phyloP scores from a whole-genome alignment of 2,113 vertebrate genomes.

The Odontesthes bonariensis region DNA sequence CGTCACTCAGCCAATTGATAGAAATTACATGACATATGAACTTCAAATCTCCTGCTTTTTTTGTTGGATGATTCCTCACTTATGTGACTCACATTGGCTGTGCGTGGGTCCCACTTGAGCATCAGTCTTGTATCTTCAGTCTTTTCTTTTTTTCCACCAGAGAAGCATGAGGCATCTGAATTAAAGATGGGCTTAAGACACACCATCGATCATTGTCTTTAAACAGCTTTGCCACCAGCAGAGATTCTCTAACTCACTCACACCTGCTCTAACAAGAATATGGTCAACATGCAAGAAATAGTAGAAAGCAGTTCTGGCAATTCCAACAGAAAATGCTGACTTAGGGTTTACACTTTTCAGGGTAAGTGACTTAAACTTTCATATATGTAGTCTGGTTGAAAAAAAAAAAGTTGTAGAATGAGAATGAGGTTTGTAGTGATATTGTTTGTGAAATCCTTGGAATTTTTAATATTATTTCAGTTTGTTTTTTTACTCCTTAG shows the following conservation, averaged over 20 bases:
- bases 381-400: no score
- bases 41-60: conserved; percentile 39
- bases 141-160: conserved; percentile 50
- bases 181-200: conserved; percentile 70
- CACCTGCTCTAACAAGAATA: conserved; percentile 35
- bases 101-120: conserved; percentile 49
- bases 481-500: no score
- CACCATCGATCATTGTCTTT: conserved; percentile 62
- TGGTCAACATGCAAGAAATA: conserved; percentile 3
- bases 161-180: conserved; percentile 65
- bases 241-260: conserved; percentile 39
- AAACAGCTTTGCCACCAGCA: conserved; percentile 57
- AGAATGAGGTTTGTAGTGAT: no score
- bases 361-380: background rate
- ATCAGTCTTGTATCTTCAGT: conserved; percentile 64
- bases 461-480: no score
- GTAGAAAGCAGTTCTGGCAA: background rate
- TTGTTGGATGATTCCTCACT: conserved; percentile 45
- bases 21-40: conserved; percentile 59
- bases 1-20: conserved; percentile 51
- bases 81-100: conserved; percentile 56
- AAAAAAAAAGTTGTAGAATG: no score
- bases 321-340: conserved; percentile 9
- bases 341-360: conserved; percentile 10
- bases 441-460: background rate